Percentiles rank a stretch among this genome's conserved stretches.
Evolutionary conservation across 2,113 vertebrate genomes (phyloP).

Genomic region (Polypterus senegalus): DNA sequence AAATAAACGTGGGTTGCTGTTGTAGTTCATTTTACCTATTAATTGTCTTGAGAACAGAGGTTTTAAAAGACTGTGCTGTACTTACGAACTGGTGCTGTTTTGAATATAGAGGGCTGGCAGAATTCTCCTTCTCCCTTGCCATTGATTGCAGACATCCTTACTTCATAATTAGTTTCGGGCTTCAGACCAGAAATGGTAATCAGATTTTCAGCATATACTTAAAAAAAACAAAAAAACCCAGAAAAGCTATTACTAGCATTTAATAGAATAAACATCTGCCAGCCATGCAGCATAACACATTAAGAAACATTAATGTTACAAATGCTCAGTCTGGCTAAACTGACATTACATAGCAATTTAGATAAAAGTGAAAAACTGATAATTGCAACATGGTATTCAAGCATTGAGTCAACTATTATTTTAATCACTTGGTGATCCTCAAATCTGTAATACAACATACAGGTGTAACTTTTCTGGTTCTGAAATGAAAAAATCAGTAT

Average conservation of each 20-base stretch:
- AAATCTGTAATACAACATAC: too few relatives aligned
- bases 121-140: slow-evolving; percentile 87
- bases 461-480: too few relatives aligned
- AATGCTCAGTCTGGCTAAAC: too few relatives aligned
- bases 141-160: slow-evolving; percentile 81
- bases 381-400: too few relatives aligned
- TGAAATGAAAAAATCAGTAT: too few relatives aligned
- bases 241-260: slow-evolving; percentile 4
- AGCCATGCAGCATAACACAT: background rate
- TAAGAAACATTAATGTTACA: too few relatives aligned
- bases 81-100: slow-evolving; percentile 93
- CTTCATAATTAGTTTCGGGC: slow-evolving; percentile 73
- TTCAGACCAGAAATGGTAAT: slow-evolving; percentile 73
- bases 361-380: too few relatives aligned
- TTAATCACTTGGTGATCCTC: too few relatives aligned
- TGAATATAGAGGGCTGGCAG: slow-evolving; percentile 62
- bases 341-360: too few relatives aligned
- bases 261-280: background rate
- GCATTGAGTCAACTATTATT: too few relatives aligned
- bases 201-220: slow-evolving; percentile 30
- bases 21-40: background rate
- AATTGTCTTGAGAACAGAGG: background rate
- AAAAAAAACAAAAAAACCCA: background rate
- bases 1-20: background rate
- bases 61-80: slow-evolving; percentile 24